Evolutionary conservation across 1,140 invertebrate species (phyloP), one percentile per base, ranked within the genome.

Genomic region (Lucilia cuprina): DNA sequence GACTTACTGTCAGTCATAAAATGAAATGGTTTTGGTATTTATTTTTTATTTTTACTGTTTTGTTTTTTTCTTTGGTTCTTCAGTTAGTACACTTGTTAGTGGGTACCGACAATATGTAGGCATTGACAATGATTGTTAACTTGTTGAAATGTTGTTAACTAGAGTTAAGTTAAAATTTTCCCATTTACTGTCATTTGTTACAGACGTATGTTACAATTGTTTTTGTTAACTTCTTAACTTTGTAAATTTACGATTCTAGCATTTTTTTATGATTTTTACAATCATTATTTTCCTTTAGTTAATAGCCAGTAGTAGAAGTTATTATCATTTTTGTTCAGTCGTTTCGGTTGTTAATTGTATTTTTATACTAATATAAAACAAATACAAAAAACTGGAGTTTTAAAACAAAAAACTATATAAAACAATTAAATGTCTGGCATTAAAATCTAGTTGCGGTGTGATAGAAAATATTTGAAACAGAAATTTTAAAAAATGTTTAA

Each of bases 71-170:
- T 30, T 30, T 30, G 1, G 25, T 30, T 30, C 25, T 30, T 30
- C 25, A 30, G 25, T 30, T 30, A 30, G 25, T 30, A 30, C 25
- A 30, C 25, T 21, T 70, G 65, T 21, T 10, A 70, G 8, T 60
- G 17, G 5, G 5, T 60, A 60, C 13, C 50, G 50, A 10, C 65
- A 70, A 55, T 70, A 21, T 0, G 65, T 70, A 70, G 65, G 19
- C 65, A 70, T 70, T 70, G 65, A 21, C 65, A 70, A 70, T 70
- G 65, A 70, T 70, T 9, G 65, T 70, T 70, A 70, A 70, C 65
- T n/a, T 60, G 14, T 60, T n/a, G 41, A 41, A 10, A 41, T 55
- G 17, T 13, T 55, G 50, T 55, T 12, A 13, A 55, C 50, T 14
- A 55, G 17, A 55, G 17, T 5, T 55, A 55, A 14, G 13, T 55